Conservation (phyloP, 2,797 vertebrate genomes). For the Eutrigla gurnardus region DNA sequence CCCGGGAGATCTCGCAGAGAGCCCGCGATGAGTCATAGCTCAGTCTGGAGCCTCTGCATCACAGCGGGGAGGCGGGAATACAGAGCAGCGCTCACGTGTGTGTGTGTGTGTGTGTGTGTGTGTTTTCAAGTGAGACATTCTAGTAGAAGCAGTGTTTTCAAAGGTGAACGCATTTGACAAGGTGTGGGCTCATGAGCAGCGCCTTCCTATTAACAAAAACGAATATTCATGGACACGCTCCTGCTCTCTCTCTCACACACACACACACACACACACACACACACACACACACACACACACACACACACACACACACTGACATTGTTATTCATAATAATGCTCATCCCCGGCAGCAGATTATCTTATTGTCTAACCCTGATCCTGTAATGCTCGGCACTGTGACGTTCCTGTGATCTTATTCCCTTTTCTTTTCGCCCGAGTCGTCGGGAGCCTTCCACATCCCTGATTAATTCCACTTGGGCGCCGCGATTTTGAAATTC, state of each 20-base stretch:
- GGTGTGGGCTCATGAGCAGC: constrained; percentile 14
- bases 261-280: constrained; percentile 1
- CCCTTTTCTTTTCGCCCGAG: constrained; percentile 49
- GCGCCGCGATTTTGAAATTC: constrained; percentile 65
- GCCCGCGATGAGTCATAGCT: constrained; percentile 78
- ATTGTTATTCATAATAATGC: constrained; percentile 57
- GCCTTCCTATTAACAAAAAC: constrained; percentile 36
- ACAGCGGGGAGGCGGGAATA: constrained; percentile 65
- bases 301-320: constrained; percentile 19
- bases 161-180: constrained; percentile 33
- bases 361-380: constrained; percentile 66
- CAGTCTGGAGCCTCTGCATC: constrained; percentile 70
- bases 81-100: constrained; percentile 54
- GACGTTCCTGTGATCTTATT: constrained; percentile 63
- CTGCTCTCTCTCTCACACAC: not conserved
- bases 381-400: constrained; percentile 62
- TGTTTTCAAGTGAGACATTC: not conserved
- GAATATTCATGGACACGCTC: constrained; percentile 28
- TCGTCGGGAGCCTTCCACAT: constrained; percentile 57
- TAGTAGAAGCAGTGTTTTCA: constrained; percentile 4
- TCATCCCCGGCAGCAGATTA: constrained; percentile 58
- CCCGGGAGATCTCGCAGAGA: constrained; percentile 69
- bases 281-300: constrained; percentile 2
- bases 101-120: constrained; percentile 1
- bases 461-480: constrained; percentile 69